A percentile compares a stretch with the other conserved stretches of the same genome.
phyloP scores from a whole-genome alignment of 1,140 invertebrate genomes.

The Conus ventricosus region DNA sequence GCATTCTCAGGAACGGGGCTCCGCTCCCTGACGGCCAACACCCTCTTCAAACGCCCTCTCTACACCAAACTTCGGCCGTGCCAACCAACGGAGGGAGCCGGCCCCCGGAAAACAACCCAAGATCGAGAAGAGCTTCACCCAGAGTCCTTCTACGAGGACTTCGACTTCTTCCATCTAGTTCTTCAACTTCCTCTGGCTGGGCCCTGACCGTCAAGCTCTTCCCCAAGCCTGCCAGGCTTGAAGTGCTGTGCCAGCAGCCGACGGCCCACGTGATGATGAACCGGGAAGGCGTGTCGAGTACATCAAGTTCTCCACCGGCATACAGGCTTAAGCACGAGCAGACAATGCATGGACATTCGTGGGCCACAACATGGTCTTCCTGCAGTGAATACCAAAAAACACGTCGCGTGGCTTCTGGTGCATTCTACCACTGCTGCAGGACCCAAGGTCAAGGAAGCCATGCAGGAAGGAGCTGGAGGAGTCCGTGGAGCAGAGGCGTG shows the following conservation, averaged over 20 bases:
- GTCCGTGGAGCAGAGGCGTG: conserved; percentile 55
- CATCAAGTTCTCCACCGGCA: conserved; percentile 68
- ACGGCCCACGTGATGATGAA: conserved; percentile 61
- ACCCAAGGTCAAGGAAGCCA: conserved; percentile 56
- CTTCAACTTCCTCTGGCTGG: conserved; percentile 74
- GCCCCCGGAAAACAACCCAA: background rate
- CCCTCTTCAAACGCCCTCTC: conserved; percentile 71
- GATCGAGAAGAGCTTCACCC: conserved; percentile 58
- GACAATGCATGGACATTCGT: conserved; percentile 71
- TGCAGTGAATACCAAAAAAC: conserved; percentile 75
- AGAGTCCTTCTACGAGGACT: conserved; percentile 66
- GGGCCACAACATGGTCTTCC: conserved; percentile 74
- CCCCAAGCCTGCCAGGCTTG: conserved; percentile 62
- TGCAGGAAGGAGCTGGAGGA: conserved; percentile 61
- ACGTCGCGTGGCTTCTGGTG: conserved; percentile 71
- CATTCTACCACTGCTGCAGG: conserved; percentile 68
- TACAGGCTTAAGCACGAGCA: conserved; percentile 68
- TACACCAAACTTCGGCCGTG: conserved; percentile 73
- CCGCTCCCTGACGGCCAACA: conserved; percentile 66
- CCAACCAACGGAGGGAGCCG: background rate
- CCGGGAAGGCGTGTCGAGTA: conserved; percentile 70
- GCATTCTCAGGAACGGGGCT: conserved; percentile 65
- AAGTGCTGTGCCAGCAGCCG: conserved; percentile 65
- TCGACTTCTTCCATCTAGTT: conserved; percentile 73
- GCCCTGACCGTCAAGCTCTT: conserved; percentile 70